Conservation (phyloP, 2,888 invertebrate species). For the Macrosoma leucophasiata region DNA sequence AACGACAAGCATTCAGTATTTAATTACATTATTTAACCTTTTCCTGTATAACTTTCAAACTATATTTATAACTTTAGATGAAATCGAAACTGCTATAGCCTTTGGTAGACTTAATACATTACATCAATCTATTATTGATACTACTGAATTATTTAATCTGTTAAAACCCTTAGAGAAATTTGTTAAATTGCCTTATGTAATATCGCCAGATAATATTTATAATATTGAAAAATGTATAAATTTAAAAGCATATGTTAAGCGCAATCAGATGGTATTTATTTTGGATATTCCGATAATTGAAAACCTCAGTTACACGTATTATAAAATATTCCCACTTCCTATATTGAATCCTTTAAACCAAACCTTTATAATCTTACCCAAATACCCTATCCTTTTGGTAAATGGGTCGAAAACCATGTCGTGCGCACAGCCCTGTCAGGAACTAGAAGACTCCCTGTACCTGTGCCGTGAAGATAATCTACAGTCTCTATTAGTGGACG, state of each 20-base stretch:
- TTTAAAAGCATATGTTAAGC: conserved; percentile 1
- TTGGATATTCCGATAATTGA: conserved; percentile 1
- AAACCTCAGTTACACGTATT: conserved; percentile 1
- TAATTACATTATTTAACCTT: not conserved
- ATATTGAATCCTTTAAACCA: too few relatives aligned
- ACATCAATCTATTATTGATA: conserved; percentile 3
- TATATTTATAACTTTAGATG: conserved; percentile 1
- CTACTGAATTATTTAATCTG: not conserved
- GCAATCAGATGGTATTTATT: conserved; percentile 1
- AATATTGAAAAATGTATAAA: conserved; percentile 1
- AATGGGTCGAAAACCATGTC: too few relatives aligned
- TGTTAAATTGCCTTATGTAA: not conserved
- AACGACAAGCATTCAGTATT: not conserved
- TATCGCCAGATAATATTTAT: conserved; percentile 1
- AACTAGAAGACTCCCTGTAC: too few relatives aligned
- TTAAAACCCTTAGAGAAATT: not conserved
- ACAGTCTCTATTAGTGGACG: too few relatives aligned
- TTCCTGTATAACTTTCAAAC: conserved; percentile 4
- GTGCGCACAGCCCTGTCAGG: too few relatives aligned
- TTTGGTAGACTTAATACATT: not conserved
- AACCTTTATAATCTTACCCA: too few relatives aligned
- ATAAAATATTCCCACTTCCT: conserved; percentile 1
- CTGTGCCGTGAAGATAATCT: too few relatives aligned
- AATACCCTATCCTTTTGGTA: too few relatives aligned
- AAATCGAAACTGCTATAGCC: conserved; percentile 4